Evolutionary conservation across 2,888 invertebrate genomes (phyloP).

Genomic region (Mythimna impura): DNA sequence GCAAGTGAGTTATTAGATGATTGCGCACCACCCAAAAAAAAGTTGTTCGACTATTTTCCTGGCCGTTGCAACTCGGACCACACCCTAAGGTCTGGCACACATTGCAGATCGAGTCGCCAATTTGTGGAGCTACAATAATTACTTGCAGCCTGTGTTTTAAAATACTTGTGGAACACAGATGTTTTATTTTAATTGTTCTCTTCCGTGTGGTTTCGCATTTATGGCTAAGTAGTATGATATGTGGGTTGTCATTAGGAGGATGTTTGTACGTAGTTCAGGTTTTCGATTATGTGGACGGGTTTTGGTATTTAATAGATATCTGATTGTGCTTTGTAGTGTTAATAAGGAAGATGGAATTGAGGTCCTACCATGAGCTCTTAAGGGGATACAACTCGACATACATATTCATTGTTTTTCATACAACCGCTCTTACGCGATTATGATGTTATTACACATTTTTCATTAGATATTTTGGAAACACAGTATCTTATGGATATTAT

Average conservation of each 20-base stretch:
- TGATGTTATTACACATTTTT: too few relatives aligned
- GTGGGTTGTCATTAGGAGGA: constrained; percentile 7
- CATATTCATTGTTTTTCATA: too few relatives aligned
- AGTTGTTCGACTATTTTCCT: not conserved
- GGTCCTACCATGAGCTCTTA: too few relatives aligned
- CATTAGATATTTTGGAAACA: too few relatives aligned
- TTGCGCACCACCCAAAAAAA: too few relatives aligned
- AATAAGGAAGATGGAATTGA: not conserved
- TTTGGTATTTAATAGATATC: not conserved
- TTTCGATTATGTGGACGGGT: not conserved
- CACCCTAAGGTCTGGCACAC: constrained; percentile 62
- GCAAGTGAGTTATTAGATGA: too few relatives aligned
- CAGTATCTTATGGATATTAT: too few relatives aligned
- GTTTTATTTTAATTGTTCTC: constrained; percentile 63
- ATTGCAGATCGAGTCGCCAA: constrained; percentile 68
- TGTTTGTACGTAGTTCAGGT: not conserved
- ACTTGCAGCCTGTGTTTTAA: constrained; percentile 64
- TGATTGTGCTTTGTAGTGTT: not conserved
- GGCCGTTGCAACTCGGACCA: constrained; percentile 28
- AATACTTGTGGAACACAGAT: constrained; percentile 61
- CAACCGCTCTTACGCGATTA: too few relatives aligned
- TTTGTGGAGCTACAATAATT: constrained; percentile 71
- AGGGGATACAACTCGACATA: too few relatives aligned
- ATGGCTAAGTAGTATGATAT: constrained; percentile 25
- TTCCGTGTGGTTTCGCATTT: constrained; percentile 34